Percentiles rank a stretch among this genome's conserved stretches.
phyloP scores from a whole-genome alignment of 2,888 invertebrate species.

The Asteroscopus sphinx region DNA sequence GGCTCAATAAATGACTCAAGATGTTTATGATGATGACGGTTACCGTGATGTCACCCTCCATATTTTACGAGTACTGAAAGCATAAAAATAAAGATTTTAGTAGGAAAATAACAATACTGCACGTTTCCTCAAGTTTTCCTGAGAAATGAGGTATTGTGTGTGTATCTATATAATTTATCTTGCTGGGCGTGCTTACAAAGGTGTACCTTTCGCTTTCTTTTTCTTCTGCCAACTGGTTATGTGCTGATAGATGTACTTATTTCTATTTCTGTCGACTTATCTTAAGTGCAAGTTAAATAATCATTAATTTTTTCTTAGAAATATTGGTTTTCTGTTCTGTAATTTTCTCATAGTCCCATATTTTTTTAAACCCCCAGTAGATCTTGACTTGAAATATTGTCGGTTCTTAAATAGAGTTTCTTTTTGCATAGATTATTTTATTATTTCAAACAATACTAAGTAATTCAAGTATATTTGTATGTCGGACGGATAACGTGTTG shows the following conservation, averaged over 20 bases:
- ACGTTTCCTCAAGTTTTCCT: constrained; percentile 24
- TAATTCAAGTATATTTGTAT: constrained; percentile 26
- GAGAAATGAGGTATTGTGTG: constrained; percentile 18
- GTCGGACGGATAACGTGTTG: constrained; percentile 59
- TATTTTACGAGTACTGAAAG: constrained; percentile 22
- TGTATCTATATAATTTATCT: background rate
- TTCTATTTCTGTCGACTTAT: constrained; percentile 3
- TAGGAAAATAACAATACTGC: constrained; percentile 9
- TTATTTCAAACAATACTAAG: constrained; percentile 7
- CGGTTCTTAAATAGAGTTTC: background rate
- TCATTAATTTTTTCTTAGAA: background rate
- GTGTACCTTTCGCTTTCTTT: constrained; percentile 12
- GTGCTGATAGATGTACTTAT: background rate
- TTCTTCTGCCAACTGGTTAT: constrained; percentile 4
- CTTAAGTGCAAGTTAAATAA: background rate
- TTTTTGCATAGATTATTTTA: constrained; percentile 8
- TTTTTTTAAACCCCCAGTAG: too few species aligned
- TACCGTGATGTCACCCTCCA: constrained; percentile 40
- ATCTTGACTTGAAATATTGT: constrained; percentile 2
- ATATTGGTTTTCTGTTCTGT: background rate
- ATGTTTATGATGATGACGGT: constrained; percentile 42
- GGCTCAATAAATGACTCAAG: constrained; percentile 48
- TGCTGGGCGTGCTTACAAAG: constrained; percentile 2
- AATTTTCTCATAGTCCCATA: background rate
- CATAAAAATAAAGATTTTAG: constrained; percentile 21